Evolutionary conservation across 1,140 invertebrate genomes (phyloP).

Genomic region (Scaptodrosophila lebanonensis): DNA sequence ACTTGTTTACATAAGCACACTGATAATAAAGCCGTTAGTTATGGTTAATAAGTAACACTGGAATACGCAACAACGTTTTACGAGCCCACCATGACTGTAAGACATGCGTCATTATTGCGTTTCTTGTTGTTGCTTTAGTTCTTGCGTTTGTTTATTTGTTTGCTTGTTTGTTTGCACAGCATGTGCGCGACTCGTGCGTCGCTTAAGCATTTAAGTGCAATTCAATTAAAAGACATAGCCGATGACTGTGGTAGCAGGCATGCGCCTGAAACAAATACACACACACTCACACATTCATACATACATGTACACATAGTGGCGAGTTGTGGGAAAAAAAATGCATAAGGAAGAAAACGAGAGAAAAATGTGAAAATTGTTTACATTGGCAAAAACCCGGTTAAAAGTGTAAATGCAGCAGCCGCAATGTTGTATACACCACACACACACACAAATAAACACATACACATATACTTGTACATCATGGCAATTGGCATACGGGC

Average conservation of each 20-base stretch:
- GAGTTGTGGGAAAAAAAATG: conserved; percentile 3
- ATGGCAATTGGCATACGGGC: no score
- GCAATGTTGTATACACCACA: conserved; percentile 17
- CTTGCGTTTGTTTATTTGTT: no score
- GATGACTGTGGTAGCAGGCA: conserved; percentile 28
- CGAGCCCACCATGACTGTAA: conserved; percentile 30
- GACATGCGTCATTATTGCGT: conserved; percentile 38
- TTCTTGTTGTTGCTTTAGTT: no score
- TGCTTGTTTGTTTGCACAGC: no score
- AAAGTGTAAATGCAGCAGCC: conserved; percentile 7
- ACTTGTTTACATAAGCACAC: no score
- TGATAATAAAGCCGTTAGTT: conserved; percentile 33
- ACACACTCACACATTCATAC: background rate
- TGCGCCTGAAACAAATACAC: conserved; percentile 16
- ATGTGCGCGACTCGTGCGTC: no score
- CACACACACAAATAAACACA: conserved; percentile 1
- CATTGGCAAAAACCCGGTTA: conserved; percentile 29
- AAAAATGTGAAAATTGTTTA: conserved; percentile 43
- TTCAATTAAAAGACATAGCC: no score
- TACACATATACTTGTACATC: background rate
- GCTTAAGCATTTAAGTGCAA: no score
- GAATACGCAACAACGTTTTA: no score
- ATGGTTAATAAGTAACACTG: conserved; percentile 35
- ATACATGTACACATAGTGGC: background rate
- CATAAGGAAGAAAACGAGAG: no score